Evolutionary conservation across 1,140 invertebrate genomes (phyloP).

Genomic region (Brachionus rubens): DNA sequence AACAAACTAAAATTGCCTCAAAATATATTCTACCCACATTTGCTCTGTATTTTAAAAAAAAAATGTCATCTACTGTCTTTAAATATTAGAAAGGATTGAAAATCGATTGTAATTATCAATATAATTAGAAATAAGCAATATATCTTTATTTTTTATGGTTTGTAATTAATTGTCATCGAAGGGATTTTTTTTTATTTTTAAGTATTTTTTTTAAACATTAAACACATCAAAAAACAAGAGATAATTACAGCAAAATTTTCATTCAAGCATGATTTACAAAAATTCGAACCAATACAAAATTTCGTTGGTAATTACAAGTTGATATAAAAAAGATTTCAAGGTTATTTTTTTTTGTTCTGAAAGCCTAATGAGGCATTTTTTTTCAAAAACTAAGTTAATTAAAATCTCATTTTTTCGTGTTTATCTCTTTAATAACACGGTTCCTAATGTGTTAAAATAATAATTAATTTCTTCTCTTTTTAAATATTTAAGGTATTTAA

Average conservation of each 20-base stretch:
- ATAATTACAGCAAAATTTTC: slow-evolving; percentile 11
- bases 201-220: background rate
- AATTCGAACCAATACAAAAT: slow-evolving; percentile 5
- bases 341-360: too few species aligned
- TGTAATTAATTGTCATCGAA: slow-evolving; percentile 37
- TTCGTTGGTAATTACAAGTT: slow-evolving; percentile 21
- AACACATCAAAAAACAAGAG: slow-evolving; percentile 21
- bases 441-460: too few species aligned
- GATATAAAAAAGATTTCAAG: slow-evolving; percentile 22
- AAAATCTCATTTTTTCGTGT: too few species aligned
- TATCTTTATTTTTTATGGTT: slow-evolving; percentile 36
- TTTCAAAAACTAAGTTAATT: too few species aligned
- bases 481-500: too few species aligned
- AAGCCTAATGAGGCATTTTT: too few species aligned
- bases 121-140: slow-evolving; percentile 20
- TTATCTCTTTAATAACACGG: too few species aligned
- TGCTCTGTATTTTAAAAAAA: too few species aligned
- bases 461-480: too few species aligned
- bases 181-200: background rate
- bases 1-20: too few species aligned
- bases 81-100: slow-evolving; percentile 27
- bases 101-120: slow-evolving; percentile 35
- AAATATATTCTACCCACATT: background rate
- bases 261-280: slow-evolving; percentile 28
- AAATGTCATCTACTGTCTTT: too few species aligned